These are phyloP conservation scores for Sisor rabdophorus DNA, from an alignment of 2,113 vertebrate genomes.

Conservation along the genomic window DNA sequence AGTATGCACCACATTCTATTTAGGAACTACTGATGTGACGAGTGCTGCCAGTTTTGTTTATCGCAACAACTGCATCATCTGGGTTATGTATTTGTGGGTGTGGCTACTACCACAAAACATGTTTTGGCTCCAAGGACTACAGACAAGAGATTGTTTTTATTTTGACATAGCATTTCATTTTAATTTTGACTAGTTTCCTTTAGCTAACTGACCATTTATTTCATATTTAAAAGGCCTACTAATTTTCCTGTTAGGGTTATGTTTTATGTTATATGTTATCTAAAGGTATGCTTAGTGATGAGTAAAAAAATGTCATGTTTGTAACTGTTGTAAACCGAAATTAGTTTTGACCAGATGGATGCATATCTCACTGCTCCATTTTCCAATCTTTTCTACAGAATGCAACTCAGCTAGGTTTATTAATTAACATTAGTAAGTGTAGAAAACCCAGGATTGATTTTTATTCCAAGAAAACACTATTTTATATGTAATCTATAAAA, in stretches of 20 bases:
- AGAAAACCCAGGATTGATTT: background rate
- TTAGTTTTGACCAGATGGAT: background rate
- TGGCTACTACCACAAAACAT: conserved; percentile 42
- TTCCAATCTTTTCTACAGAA: background rate
- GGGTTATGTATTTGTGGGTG: conserved; percentile 52
- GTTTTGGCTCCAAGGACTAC: conserved; percentile 19
- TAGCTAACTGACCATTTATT: background rate
- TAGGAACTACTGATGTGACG: conserved; percentile 64
- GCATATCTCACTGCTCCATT: conserved; percentile 2
- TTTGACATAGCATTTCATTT: background rate
- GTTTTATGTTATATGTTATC: no score
- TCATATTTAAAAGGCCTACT: background rate
- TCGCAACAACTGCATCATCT: conserved; percentile 61
- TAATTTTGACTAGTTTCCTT: background rate
- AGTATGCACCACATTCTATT: conserved; percentile 49
- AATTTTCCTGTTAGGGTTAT: no score
- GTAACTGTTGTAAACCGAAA: no score
- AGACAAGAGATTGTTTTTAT: conserved; percentile 43
- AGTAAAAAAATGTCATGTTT: no score
- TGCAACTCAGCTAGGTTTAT: conserved; percentile 13
- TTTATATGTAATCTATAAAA: background rate
- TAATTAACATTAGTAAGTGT: conserved; percentile 12
- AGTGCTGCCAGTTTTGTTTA: conserved; percentile 65
- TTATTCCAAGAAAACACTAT: background rate
- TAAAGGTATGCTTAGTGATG: no score